A percentile compares a stretch with the other conserved stretches of the same genome.
Evolutionary conservation across 1,140 invertebrate species (phyloP).

Genomic region (Conus ventricosus): DNA sequence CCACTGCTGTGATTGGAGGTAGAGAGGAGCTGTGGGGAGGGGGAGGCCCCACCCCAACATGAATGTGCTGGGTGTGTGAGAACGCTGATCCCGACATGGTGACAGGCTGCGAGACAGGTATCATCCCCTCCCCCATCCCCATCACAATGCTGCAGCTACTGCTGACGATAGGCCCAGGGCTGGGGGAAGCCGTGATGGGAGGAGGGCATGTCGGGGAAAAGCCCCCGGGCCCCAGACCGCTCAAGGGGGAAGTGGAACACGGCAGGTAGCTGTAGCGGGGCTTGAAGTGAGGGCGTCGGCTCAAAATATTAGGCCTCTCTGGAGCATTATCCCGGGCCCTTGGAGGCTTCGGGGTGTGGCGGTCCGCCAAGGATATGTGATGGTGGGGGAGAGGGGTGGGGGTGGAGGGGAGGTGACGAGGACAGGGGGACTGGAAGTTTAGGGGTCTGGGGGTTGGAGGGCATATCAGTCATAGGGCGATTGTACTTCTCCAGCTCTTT

Average conservation of each 20-base stretch:
- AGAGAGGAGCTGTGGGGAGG: background rate
- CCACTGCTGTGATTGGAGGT: background rate
- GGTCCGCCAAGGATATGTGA: background rate
- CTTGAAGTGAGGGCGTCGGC: conserved; percentile 75
- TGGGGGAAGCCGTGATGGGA: conserved; percentile 19
- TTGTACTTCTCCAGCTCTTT: conserved; percentile 75
- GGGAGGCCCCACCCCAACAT: background rate
- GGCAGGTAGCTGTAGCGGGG: conserved; percentile 83
- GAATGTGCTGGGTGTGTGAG: background rate
- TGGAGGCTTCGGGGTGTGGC: conserved; percentile 21
- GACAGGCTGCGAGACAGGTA: background rate
- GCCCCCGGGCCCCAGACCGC: background rate
- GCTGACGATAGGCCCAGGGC: conserved; percentile 3
- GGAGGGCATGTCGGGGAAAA: background rate
- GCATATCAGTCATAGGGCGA: conserved; percentile 44
- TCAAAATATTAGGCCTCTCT: conserved; percentile 70
- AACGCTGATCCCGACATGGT: background rate
- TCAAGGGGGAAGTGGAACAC: conserved; percentile 30
- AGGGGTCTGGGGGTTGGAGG: conserved; percentile 7
- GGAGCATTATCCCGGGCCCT: conserved; percentile 44
- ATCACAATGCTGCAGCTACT: conserved; percentile 11
- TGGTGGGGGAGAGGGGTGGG: background rate
- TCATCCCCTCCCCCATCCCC: background rate
- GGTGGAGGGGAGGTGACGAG: background rate
- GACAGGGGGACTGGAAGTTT: conserved; percentile 11